Evolutionary conservation across 2,113 vertebrate species (phyloP).

Genomic region (Zosterops pallidus): DNA sequence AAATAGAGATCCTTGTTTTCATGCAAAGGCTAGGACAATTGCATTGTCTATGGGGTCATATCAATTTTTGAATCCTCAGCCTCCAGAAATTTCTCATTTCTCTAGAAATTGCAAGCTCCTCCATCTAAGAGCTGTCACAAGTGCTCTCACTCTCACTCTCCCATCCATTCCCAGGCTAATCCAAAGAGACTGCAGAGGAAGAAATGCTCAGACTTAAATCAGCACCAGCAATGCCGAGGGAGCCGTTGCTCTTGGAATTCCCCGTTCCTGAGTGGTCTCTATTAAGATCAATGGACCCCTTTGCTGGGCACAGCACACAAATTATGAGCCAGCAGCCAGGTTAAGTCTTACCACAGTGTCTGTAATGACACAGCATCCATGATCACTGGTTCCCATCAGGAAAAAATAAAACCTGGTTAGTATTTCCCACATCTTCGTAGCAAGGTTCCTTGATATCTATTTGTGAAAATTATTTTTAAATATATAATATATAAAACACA

Average conservation of each 20-base stretch:
- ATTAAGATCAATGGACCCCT: conserved; percentile 47
- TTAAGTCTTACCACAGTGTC: conserved; percentile 33
- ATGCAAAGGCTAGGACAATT: neutral
- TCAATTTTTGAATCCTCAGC: neutral
- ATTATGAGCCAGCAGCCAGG: conserved; percentile 39
- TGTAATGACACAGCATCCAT: conserved; percentile 27
- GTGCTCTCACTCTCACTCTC: neutral
- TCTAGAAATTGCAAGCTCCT: neutral
- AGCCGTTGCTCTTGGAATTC: neutral
- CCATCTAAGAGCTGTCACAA: conserved; percentile 21
- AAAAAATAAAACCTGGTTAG: conserved; percentile 47
- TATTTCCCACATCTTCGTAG: conserved; percentile 16
- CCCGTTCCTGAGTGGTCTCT: conserved; percentile 3
- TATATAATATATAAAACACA: conserved; percentile 3
- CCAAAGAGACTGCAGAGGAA: conserved; percentile 41
- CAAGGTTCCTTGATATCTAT: conserved; percentile 24
- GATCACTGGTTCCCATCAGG: conserved; percentile 42
- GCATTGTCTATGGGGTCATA: neutral
- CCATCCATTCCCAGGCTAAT: neutral
- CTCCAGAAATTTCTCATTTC: neutral
- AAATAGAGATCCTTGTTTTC: neutral
- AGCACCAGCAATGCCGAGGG: conserved; percentile 43
- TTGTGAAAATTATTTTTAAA: conserved; percentile 10
- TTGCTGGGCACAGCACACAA: conserved; percentile 1
- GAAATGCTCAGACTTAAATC: conserved; percentile 18